phyloP scores from a whole-genome alignment of 1,140 invertebrate species.

The Nixonia krombeini region DNA sequence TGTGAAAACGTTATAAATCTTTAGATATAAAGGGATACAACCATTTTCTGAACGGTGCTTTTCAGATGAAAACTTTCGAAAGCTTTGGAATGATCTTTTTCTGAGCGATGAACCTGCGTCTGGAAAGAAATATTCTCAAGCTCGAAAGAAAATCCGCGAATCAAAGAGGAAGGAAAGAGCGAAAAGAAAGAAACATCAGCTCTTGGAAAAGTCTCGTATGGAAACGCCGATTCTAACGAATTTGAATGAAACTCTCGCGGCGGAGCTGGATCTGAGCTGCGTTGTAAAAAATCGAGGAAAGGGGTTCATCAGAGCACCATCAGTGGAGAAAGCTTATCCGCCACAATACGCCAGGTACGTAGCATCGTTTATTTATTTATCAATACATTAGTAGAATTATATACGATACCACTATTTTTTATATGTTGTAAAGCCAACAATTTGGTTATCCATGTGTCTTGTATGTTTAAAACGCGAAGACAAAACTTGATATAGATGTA shows the following conservation, averaged over 20 bases:
- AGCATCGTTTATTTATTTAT: no score
- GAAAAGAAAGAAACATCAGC: constrained; percentile 48
- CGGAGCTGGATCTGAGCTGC: constrained; percentile 62
- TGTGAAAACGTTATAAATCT: no score
- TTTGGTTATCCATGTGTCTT: no score
- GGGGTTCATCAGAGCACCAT: constrained; percentile 58
- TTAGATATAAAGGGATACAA: no score
- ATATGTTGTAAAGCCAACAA: no score
- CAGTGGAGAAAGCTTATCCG: constrained; percentile 52
- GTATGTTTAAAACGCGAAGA: no score
- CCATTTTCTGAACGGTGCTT: not conserved
- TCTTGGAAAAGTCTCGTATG: constrained; percentile 35
- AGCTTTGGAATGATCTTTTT: constrained; percentile 39
- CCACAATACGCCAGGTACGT: constrained; percentile 59
- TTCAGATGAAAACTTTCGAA: constrained; percentile 34
- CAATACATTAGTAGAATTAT: no score
- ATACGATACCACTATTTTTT: not conserved
- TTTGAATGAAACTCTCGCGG: constrained; percentile 58
- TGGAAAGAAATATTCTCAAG: constrained; percentile 30
- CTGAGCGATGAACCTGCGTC: constrained; percentile 49
- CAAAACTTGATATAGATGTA: no score
- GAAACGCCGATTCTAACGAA: constrained; percentile 29
- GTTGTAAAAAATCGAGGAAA: constrained; percentile 47
- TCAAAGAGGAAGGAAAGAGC: constrained; percentile 49
- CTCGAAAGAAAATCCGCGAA: constrained; percentile 41